Base-by-base conservation (phyloP, 1,140 invertebrate species). In the Caenorhabditis inopinata region DNA sequence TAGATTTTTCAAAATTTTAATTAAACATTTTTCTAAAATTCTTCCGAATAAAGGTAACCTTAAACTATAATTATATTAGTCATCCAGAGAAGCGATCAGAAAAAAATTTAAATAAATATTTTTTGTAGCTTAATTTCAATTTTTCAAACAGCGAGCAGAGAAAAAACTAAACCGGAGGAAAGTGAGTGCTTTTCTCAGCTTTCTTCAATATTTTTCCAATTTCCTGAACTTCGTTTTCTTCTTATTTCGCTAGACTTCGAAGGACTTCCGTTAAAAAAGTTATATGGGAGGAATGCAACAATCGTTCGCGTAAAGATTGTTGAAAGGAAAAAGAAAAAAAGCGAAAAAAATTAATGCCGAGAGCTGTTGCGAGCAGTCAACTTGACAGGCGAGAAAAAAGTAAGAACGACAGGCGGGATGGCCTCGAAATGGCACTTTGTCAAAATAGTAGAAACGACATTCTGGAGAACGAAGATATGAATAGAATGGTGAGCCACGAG, bases 341-440 rank as follows among this genome's bases (percentile, higher is more conserved):
- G 32, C 48, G 25, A n/a, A 1, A 62, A 5, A 42, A 32, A 32
- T 3, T 3, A 35, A 38, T 21, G 5, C n/a, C 35, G 58, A 68
- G 27, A 32, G 38, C 35, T 68, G 58, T n/a, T 38, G 27, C 4
- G 58, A 38, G 58, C 32, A n/a, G 32, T 21, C 58, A 68, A 68
- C 58, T 68, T 68, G 58, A 68, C 58, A 32, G n/a, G 58, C n/a
- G 58, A 32, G 48, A 51, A 68, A 68, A 68, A 38, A 11, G 14
- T 18, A 42, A 68, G 58, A 68, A 68, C 58, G 58, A 68, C 58
- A 68, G 58, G 49, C 49, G 21, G 53, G 53, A 32, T 25, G 58
- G 58, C n/a, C 58, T 68, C 38, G 58, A 68, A 68, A 68, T 68
- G 58, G 58, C 58, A 68, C 58, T 68, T 68, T 68, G 58, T 68